Percentiles rank a stretch among this genome's conserved stretches.
Evolutionary conservation across 2,888 invertebrate species (phyloP).

Genomic region (Sceliomorpha sp.): DNA sequence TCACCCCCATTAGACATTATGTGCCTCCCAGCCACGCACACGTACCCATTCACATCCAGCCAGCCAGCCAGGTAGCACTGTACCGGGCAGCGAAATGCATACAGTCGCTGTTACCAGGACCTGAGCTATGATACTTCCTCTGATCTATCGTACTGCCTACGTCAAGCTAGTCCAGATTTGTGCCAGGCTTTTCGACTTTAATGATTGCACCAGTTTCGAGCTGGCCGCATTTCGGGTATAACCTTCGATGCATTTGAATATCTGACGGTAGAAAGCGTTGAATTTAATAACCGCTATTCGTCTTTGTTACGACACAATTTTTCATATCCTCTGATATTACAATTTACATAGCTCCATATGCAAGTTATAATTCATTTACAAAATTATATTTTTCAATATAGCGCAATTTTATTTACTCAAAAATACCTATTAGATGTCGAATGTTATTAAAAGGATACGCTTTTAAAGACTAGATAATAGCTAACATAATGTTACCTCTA

Average conservation of each 20-base stretch:
- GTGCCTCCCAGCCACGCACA: conserved; percentile 71
- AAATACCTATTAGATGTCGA: too few relatives aligned
- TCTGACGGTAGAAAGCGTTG: not conserved
- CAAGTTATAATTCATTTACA: too few relatives aligned
- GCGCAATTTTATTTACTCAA: too few relatives aligned
- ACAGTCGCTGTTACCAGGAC: conserved; percentile 60
- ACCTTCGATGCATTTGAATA: not conserved
- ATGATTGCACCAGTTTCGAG: conserved; percentile 16
- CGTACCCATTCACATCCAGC: conserved; percentile 55
- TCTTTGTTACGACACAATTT: too few relatives aligned
- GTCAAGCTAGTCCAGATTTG: conserved; percentile 61
- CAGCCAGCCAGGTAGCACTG: conserved; percentile 56
- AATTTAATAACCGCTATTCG: too few relatives aligned
- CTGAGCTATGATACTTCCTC: conserved; percentile 74
- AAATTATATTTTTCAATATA: too few relatives aligned
- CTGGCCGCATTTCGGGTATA: not conserved
- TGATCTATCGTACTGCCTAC: conserved; percentile 67
- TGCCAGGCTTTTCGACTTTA: conserved; percentile 42
- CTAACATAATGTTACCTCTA: too few relatives aligned
- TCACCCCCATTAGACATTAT: conserved; percentile 80
- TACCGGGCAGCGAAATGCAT: conserved; percentile 71
- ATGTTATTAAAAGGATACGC: too few relatives aligned
- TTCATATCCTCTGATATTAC: too few relatives aligned
- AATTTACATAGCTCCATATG: too few relatives aligned
- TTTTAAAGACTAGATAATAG: too few relatives aligned